Evolutionary conservation across 1,140 invertebrate species (phyloP).

Genomic region (Trichomalopsis sarcophagae): DNA sequence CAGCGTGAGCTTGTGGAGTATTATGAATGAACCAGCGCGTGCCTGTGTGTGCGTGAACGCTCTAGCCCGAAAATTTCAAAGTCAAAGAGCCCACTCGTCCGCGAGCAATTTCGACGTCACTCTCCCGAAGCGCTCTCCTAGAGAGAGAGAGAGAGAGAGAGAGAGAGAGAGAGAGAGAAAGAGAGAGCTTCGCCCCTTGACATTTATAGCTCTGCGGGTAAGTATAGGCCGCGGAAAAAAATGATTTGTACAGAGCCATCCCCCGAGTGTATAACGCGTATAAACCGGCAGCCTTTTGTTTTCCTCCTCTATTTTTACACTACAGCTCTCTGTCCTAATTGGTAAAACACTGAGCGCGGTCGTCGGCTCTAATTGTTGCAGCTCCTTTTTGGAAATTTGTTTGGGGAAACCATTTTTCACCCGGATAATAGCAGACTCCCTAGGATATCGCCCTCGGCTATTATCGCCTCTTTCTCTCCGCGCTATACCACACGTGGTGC

Average conservation of each 20-base stretch:
- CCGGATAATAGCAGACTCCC: constrained; percentile 57
- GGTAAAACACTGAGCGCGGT: constrained; percentile 45
- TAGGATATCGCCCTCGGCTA: constrained; percentile 52
- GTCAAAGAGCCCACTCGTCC: background rate
- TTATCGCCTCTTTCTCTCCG: constrained; percentile 50
- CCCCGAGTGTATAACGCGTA: constrained; percentile 52
- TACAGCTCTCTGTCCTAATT: constrained; percentile 53
- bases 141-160: no score
- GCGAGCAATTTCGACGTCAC: constrained; percentile 47
- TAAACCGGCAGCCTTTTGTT: constrained; percentile 7
- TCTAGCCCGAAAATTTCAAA: constrained; percentile 31
- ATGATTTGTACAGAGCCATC: constrained; percentile 62
- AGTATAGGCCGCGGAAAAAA: constrained; percentile 61
- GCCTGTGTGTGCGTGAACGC: background rate
- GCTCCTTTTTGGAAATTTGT: constrained; percentile 59
- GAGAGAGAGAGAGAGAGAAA: no score
- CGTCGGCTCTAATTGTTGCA: constrained; percentile 58
- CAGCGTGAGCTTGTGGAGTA: background rate
- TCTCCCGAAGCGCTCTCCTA: background rate
- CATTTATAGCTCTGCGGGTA: constrained; percentile 54
- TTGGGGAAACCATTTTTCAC: constrained; percentile 65
- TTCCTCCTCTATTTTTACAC: constrained; percentile 13
- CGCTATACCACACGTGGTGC: no score
- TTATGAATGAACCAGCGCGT: background rate
- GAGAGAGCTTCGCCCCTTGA: constrained; percentile 13